Evolutionary conservation across 1,140 invertebrate genomes (phyloP).

Genomic region (Drosophila dunni): DNA sequence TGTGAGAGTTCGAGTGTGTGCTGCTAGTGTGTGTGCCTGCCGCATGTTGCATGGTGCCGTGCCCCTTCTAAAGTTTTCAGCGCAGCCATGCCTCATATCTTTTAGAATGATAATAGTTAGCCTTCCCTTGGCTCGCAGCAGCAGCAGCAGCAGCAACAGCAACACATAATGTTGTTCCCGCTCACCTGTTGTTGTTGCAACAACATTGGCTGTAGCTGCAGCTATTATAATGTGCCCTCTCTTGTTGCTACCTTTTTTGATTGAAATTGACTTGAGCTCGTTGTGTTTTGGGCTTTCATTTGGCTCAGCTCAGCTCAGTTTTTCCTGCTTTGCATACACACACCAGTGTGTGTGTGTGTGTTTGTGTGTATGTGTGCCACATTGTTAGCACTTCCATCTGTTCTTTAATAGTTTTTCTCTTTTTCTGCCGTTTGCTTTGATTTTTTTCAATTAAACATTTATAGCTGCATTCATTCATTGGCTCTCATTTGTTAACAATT

Average conservation of each 20-base stretch:
- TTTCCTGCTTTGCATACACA: slow-evolving; percentile 30
- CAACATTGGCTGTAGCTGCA: slow-evolving; percentile 6
- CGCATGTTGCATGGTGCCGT: slow-evolving; percentile 15
- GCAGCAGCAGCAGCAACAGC: slow-evolving; percentile 17
- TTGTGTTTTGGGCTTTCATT: slow-evolving; percentile 55
- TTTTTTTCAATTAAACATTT: slow-evolving; percentile 77
- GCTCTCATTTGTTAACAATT: slow-evolving; percentile 51
- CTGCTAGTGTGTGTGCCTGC: neutral
- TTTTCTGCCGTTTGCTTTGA: slow-evolving; percentile 53
- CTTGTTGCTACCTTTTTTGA: slow-evolving; percentile 8
- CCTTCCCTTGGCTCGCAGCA: slow-evolving; percentile 55
- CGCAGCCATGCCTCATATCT: slow-evolving; percentile 74
- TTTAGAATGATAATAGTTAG: slow-evolving; percentile 76
- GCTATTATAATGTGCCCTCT: slow-evolving; percentile 37
- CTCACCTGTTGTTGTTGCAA: slow-evolving; percentile 33
- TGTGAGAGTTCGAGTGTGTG: neutral
- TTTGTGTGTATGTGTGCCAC: slow-evolving; percentile 4
- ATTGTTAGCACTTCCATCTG: slow-evolving; percentile 39
- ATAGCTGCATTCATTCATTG: slow-evolving; percentile 26
- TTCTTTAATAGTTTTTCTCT: slow-evolving; percentile 48
- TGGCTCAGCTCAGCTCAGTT: slow-evolving; percentile 19
- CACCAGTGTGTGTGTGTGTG: neutral
- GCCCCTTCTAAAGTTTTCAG: slow-evolving; percentile 57
- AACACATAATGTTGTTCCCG: slow-evolving; percentile 34
- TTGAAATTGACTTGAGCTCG: slow-evolving; percentile 47